Conservation (phyloP, 2,888 invertebrate species). For the Trichogramma evanescens region DNA sequence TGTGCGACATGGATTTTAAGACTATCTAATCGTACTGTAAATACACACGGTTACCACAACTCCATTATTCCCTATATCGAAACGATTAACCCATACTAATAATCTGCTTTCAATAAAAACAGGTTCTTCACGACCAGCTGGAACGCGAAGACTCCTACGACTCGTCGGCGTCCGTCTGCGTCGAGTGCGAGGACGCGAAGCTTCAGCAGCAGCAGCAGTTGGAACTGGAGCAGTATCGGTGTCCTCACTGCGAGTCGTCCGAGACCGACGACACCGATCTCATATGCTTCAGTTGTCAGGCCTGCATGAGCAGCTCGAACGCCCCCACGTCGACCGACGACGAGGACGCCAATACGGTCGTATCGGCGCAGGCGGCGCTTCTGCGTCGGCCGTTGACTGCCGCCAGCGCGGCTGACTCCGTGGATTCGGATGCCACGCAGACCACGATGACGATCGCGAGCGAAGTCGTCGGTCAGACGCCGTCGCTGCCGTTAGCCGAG, state of each 20-base stretch:
- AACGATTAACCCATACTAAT: too few relatives aligned
- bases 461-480: background rate
- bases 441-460: slow-evolving; percentile 14
- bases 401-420: slow-evolving; percentile 37
- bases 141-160: slow-evolving; percentile 26
- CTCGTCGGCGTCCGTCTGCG: slow-evolving; percentile 29
- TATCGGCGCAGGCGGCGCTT: slow-evolving; percentile 11
- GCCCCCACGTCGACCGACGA: slow-evolving; percentile 14
- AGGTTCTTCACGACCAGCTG: slow-evolving; percentile 1
- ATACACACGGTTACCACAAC: too few relatives aligned
- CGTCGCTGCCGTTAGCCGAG: slow-evolving; percentile 23
- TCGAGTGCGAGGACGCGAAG: slow-evolving; percentile 26
- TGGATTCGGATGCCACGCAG: too few relatives aligned
- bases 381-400: slow-evolving; percentile 34
- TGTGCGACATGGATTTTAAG: too few relatives aligned
- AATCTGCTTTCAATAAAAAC: background rate
- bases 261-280: slow-evolving; percentile 36
- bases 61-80: too few relatives aligned
- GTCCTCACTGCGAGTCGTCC: slow-evolving; percentile 29
- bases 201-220: slow-evolving; percentile 2
- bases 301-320: slow-evolving; percentile 33
- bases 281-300: slow-evolving; percentile 43
- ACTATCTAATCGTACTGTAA: too few relatives aligned
- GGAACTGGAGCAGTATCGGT: slow-evolving; percentile 15
- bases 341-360: slow-evolving; percentile 21